Conservation (phyloP, 2,797 vertebrate species). For the Silurus lanzhouensis region DNA sequence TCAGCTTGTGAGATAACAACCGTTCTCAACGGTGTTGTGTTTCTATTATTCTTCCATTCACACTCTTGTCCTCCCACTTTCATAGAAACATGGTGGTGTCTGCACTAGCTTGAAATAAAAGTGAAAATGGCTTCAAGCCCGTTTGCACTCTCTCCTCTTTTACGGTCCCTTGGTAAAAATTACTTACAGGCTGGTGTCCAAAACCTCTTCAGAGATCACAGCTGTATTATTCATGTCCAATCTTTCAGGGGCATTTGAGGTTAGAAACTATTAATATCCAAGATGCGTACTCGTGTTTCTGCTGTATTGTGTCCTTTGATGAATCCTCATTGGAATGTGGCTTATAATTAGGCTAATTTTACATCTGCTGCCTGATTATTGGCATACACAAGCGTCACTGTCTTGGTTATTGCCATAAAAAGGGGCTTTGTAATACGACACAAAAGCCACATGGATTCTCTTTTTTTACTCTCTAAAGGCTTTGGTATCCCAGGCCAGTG, state of each 20-base stretch:
- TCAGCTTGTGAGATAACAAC: conserved; percentile 31
- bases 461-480: conserved; percentile 6
- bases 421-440: conserved; percentile 25
- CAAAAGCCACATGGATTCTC: conserved; percentile 26
- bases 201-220: conserved; percentile 9
- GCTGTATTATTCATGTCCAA: conserved; percentile 39
- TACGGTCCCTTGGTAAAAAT: conserved; percentile 25
- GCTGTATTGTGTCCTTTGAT: conserved; percentile 33
- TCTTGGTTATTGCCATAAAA: conserved; percentile 35
- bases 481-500: conserved; percentile 21
- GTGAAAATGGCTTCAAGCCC: conserved; percentile 36
- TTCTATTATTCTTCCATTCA: conserved; percentile 37
- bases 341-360: conserved; percentile 41
- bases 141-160: not conserved
- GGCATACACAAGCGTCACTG: conserved; percentile 10
- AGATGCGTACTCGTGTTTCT: not conserved
- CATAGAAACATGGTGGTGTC: not conserved
- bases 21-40: conserved; percentile 24
- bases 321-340: conserved; percentile 6
- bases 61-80: conserved; percentile 25
- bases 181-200: conserved; percentile 29
- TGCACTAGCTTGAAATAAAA: conserved; percentile 19
- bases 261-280: conserved; percentile 26
- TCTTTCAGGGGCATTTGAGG: conserved; percentile 29
- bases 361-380: conserved; percentile 33